Evolutionary conservation across 2,888 invertebrate genomes (phyloP), one percentile per base, ranked within the genome.

Genomic region (Drosophila borborema): DNA sequence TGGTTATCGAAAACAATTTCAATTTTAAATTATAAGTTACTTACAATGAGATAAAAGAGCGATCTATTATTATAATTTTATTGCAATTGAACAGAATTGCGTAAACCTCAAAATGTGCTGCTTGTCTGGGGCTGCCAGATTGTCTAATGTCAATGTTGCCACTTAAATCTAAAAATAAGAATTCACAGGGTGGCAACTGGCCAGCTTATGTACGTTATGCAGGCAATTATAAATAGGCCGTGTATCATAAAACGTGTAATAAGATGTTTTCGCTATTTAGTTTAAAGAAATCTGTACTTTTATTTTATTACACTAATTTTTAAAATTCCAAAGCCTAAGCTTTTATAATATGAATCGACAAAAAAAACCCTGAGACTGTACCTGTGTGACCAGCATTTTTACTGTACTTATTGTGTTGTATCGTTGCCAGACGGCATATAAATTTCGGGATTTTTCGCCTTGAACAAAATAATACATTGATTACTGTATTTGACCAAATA

Each of bases 101-200:
- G 92, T 92, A 92, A 92, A 92, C 92, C 92, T 91, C 60, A 80
- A 82, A 86, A 86, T 86, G 85, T 89, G 85, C 82, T 84, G 82
- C 46, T 36, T 14, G n/a, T 4, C 46, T 14, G 59, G 64, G 9
- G 14, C n/a, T 78, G 73, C 80, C 78, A 64, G 80, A 76, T 36
- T 23, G 18, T 9, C 7, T n/a, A 2, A 36, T 8, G 20, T 7
- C 1, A 7, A 54, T n/a, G 72, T 64, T 72, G 67, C 81, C 81
- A 78, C 31, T 45, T 23, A 4, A 16, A 31, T 7, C 18, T 54
- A 7, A 14, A 7, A 12, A 12, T 8, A 12, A n/a, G 1, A 14
- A n/a, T 23, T 0, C 14, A 7, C 16, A 14, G 7, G 54, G 56
- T 71, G 75, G 69, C 56, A 70, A 66, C 28, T 73, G 75, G 69